These are phyloP conservation scores for Eurypyga helias DNA, from an alignment of 2,113 vertebrate species.

Conservation along the genomic window DNA sequence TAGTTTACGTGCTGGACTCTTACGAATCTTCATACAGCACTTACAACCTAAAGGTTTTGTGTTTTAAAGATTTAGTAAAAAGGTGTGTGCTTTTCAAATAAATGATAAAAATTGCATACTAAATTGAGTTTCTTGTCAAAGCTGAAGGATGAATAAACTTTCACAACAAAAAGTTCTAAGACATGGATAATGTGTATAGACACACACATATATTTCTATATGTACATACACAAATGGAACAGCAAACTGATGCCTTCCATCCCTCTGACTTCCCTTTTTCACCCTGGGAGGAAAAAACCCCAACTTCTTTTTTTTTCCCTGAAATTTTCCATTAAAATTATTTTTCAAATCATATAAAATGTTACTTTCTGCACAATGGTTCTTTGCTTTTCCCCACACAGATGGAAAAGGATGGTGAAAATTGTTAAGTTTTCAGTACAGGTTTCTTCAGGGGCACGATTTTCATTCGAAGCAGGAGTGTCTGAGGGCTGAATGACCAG, in stretches of 20 bases:
- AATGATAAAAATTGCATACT: neutral
- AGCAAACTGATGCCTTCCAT: neutral
- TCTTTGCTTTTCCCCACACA: neutral
- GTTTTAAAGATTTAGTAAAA: neutral
- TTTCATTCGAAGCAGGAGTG: neutral
- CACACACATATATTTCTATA: neutral
- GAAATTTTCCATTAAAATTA: neutral
- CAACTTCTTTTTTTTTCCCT: neutral
- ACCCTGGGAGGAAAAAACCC: fast-evolving
- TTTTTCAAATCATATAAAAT: neutral
- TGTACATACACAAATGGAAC: neutral
- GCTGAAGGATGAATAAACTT: neutral
- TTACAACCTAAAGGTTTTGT: neutral
- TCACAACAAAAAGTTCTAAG: neutral
- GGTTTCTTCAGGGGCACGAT: neutral
- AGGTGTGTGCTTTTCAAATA: neutral
- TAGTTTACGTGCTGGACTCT: neutral
- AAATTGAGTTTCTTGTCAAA: neutral
- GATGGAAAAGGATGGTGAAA: neutral
- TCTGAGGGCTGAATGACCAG: neutral
- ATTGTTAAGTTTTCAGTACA: neutral
- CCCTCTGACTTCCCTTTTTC: neutral
- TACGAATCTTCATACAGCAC: neutral
- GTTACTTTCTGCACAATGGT: neutral
- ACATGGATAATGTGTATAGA: neutral